Conservation (phyloP, 2,113 vertebrate species). For the Myocastor coypus region DNA sequence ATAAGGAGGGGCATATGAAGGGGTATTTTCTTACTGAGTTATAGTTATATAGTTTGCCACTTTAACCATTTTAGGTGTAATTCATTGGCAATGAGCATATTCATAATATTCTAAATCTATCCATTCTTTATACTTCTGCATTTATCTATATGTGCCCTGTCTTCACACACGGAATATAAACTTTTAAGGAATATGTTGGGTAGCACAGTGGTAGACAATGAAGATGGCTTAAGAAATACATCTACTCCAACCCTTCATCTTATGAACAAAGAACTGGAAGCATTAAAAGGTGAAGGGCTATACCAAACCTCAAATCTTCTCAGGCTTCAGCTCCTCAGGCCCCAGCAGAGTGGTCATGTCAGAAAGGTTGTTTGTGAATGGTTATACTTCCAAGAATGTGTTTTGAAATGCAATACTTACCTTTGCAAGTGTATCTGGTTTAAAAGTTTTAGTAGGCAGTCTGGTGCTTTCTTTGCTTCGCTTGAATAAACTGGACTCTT, state of each 20-base stretch:
- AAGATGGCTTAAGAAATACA: background rate
- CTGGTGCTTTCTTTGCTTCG: conserved; percentile 83
- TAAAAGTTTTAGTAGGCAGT: conserved; percentile 87
- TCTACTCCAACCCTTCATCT: background rate
- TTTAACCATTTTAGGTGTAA: background rate
- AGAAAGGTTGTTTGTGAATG: background rate
- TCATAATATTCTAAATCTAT: background rate
- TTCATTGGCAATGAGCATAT: background rate
- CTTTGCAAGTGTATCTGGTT: conserved; percentile 88
- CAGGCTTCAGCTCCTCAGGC: background rate
- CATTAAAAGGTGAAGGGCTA: background rate
- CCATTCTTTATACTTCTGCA: background rate
- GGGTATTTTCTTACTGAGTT: background rate
- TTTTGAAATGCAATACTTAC: conserved; percentile 76
- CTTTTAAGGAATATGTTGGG: background rate
- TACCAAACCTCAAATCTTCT: background rate
- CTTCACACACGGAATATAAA: background rate
- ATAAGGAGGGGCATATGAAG: background rate
- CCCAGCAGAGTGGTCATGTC: background rate
- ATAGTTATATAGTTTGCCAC: background rate
- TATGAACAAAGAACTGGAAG: background rate
- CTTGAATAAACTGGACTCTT: conserved; percentile 83
- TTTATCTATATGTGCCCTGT: background rate
- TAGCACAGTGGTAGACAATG: background rate
- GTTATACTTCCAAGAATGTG: background rate